Base-by-base conservation (phyloP, 2,797 vertebrate species). In the Diceros bicornis region DNA sequence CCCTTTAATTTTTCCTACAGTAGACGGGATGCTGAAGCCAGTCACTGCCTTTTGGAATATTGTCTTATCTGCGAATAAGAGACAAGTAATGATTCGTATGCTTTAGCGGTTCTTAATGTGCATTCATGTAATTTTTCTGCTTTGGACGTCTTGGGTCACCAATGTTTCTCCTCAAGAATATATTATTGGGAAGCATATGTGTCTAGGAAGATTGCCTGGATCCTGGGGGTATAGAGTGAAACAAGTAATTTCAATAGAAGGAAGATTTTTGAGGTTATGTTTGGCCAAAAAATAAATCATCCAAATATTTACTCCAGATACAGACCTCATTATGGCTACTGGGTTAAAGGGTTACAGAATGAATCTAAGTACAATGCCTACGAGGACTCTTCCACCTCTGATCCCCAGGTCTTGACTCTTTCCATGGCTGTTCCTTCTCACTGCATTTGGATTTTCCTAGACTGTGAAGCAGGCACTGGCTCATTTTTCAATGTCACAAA, bases 401-500 rank as follows among this genome's bases (percentile, higher is more conserved):
- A 12, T 47, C 11, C 7, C 47, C 47, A 47, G 7, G 47, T 47
- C 47, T 47, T 47, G 47, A 47, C 47, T 47, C 47, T 47, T 47
- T 47, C 47, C 47, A 12, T 47, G 47, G 6, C 68, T 52, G 68
- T 74, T 14, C 57, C 68, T 62, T 79, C 79, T 10, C 12, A 1
- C 52, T 55, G 23, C 14, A 4, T 84, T 84, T 68, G 79, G 25
- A n/a, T 84, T 84, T 92, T 92, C 41, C 44, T 74, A 52, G 79
- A 92, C 79, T 52, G 8, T 64, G 79, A 84, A 18, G 55, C 25
- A 47, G 47, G 47, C 47, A 47, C 7, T 47, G 47, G 7, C 47
- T 47, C 47, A 47, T 47, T 47, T 47, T 92, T 83, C 20, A 84
- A 92, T 84, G 44, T 83, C 68, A 23, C 79, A 74, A 84, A 92